Evolutionary conservation across 2,797 vertebrate genomes (phyloP).

Genomic region (Danio choprae): DNA sequence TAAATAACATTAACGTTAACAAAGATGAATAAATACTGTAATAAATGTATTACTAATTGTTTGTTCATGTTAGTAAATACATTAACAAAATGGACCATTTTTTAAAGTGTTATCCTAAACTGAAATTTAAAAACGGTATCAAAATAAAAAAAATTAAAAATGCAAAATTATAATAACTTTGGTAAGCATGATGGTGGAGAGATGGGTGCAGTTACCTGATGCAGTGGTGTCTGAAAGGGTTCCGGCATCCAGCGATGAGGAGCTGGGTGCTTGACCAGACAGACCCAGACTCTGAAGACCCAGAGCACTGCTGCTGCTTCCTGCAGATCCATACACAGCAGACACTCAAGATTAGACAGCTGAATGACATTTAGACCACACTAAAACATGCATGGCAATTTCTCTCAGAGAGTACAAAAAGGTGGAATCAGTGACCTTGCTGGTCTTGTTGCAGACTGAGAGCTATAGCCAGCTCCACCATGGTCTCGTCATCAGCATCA

Average conservation of each 20-base stretch:
- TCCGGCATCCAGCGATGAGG: conserved; percentile 97
- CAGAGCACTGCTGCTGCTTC: conserved; percentile 97
- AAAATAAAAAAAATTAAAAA: no score
- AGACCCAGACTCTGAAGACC: conserved; percentile 97
- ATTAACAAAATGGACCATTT: no score
- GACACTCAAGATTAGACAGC: conserved; percentile 9
- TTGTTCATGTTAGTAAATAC: no score
- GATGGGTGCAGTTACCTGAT: conserved; percentile 87
- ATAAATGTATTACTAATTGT: no score
- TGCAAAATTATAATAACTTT: no score
- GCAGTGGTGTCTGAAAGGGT: conserved; percentile 98
- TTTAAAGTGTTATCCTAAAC: no score
- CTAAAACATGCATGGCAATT: not conserved
- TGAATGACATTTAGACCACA: not conserved
- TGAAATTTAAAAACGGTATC: no score
- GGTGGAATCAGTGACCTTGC: conserved; percentile 82
- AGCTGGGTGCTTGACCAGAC: conserved; percentile 97
- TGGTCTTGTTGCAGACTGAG: conserved; percentile 98
- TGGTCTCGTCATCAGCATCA: conserved; percentile 98
- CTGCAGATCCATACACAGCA: conserved; percentile 71
- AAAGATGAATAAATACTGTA: no score
- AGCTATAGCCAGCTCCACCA: conserved; percentile 98
- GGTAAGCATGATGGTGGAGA: not conserved
- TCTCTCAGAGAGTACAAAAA: not conserved
- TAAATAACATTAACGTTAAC: no score